These are phyloP conservation scores for Synanthedon vespiformis DNA, from an alignment of 2,888 invertebrate species.

Conservation along the genomic window DNA sequence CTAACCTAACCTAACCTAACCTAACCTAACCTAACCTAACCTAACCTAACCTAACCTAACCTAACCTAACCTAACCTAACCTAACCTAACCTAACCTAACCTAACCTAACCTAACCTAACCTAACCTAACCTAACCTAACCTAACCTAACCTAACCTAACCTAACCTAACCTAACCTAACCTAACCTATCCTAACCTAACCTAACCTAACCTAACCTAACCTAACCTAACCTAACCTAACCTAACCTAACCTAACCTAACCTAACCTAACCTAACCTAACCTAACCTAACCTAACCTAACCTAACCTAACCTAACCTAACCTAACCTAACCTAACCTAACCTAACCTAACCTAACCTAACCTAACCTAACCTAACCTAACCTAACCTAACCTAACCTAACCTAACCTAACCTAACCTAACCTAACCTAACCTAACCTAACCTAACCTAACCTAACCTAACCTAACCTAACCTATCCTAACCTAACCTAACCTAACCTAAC, in stretches of 20 bases:
- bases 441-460: constrained; percentile 6
- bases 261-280: constrained; percentile 8
- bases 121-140: constrained; percentile 5
- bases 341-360: constrained; percentile 10
- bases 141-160: constrained; percentile 7
- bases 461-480: constrained; percentile 3
- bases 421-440: constrained; percentile 7
- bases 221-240: constrained; percentile 8
- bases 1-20: constrained; percentile 5
- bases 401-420: constrained; percentile 8
- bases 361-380: constrained; percentile 10
- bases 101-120: constrained; percentile 2
- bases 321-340: constrained; percentile 10
- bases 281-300: constrained; percentile 11
- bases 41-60: constrained; percentile 3
- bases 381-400: constrained; percentile 9
- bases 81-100: constrained; percentile 3
- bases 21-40: constrained; percentile 3
- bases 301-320: constrained; percentile 10
- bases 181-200: constrained; percentile 7
- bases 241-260: constrained; percentile 7
- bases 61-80: constrained; percentile 4
- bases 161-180: constrained; percentile 7
- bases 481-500: constrained; percentile 7
- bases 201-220: constrained; percentile 5